Evolutionary conservation across 37 sponge, comb jelly and placozoan genomes (phyloP).

Genomic region (Ianthella basta): DNA sequence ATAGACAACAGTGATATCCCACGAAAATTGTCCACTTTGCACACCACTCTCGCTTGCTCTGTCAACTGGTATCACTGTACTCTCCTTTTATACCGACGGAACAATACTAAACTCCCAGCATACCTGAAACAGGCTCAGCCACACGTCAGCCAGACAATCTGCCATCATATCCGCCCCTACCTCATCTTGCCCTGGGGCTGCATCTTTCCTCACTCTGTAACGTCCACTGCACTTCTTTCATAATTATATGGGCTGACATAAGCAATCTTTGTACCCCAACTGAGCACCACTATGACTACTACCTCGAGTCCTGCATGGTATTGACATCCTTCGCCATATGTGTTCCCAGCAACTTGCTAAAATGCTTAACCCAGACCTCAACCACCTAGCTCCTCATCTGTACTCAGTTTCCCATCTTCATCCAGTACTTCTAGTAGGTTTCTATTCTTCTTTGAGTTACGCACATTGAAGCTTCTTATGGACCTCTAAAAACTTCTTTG

Average conservation of each 20-base stretch:
- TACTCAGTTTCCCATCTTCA: conserved; percentile 21
- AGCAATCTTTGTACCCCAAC: conserved; percentile 3
- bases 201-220: conserved; percentile 30
- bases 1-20: conserved; percentile 18
- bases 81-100: conserved; percentile 18
- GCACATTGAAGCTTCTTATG: conserved; percentile 20
- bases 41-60: conserved; percentile 14
- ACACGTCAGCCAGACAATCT: conserved; percentile 32
- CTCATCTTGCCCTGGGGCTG: conserved; percentile 30
- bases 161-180: conserved; percentile 28
- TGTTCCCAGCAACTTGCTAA: conserved; percentile 25
- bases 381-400: conserved; percentile 17
- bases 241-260: conserved; percentile 25
- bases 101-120: conserved; percentile 30
- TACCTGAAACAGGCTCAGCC: conserved; percentile 25
- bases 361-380: conserved; percentile 26
- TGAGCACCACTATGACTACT: neutral
- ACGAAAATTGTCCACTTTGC: conserved; percentile 25
- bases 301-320: neutral
- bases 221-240: conserved; percentile 25
- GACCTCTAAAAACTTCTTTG: conserved; percentile 30
- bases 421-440: conserved; percentile 24
- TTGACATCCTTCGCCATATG: conserved; percentile 24
- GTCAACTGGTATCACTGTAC: conserved; percentile 9
- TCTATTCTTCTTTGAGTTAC: conserved; percentile 18